Percentiles rank a stretch among this genome's conserved stretches.
Conservation (phyloP, 2,888 invertebrate genomes). For the Aphodius granarius region DNA sequence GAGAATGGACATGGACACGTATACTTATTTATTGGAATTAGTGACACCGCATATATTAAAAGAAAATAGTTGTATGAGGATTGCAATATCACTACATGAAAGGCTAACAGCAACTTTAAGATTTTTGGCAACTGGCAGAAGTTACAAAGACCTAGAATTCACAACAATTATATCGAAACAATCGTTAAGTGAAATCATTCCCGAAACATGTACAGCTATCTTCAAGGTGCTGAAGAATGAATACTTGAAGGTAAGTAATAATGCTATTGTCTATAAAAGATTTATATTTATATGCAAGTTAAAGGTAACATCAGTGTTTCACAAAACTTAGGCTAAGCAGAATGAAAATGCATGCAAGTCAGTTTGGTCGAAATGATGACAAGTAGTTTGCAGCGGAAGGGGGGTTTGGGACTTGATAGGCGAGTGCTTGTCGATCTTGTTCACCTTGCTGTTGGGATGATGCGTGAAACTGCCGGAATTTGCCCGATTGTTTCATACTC, state of each 20-base stretch:
- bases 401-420: constrained; percentile 22
- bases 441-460: constrained; percentile 33
- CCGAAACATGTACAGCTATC: constrained; percentile 28
- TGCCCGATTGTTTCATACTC: constrained; percentile 31
- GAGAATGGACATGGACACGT: constrained; percentile 34
- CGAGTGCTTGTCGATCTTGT: constrained; percentile 29
- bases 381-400: constrained; percentile 31
- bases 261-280: constrained; percentile 20
- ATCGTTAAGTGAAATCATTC: constrained; percentile 32
- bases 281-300: constrained; percentile 7
- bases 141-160: constrained; percentile 39
- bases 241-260: constrained; percentile 29
- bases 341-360: constrained; percentile 29
- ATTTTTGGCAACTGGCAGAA: constrained; percentile 41
- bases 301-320: constrained; percentile 17
- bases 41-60: constrained; percentile 35
- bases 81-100: constrained; percentile 36
- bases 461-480: constrained; percentile 32
- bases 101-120: constrained; percentile 36
- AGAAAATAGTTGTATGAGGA: constrained; percentile 29
- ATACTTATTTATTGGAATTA: constrained; percentile 32
- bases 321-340: constrained; percentile 26
- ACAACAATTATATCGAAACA: constrained; percentile 39
- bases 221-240: constrained; percentile 27
- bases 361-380: constrained; percentile 33